Conservation (phyloP, 2,113 vertebrate genomes). For the Amphiprion ocellaris region DNA sequence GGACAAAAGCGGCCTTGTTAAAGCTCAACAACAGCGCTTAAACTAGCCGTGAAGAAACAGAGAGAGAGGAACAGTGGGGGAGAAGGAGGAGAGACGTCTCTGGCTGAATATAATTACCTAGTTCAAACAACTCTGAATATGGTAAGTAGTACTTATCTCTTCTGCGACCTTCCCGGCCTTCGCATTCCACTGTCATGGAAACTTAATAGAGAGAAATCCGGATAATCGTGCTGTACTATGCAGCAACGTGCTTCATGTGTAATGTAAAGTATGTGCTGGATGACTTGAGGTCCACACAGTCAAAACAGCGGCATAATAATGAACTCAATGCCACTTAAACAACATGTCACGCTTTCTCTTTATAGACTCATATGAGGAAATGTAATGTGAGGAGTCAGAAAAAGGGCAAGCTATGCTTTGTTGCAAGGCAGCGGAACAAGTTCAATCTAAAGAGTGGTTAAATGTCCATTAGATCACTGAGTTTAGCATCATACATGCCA, state of each 20-base stretch:
- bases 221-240: constrained; percentile 31
- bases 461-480: constrained; percentile 15
- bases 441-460: not conserved
- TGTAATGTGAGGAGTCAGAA: not conserved
- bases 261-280: constrained; percentile 6
- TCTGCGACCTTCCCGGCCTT: constrained; percentile 61
- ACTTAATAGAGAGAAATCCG: constrained; percentile 60
- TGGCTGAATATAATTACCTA: constrained; percentile 74
- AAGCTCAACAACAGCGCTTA: constrained; percentile 70
- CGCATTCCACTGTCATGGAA: constrained; percentile 69
- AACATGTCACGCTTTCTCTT: constrained; percentile 3
- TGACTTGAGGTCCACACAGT: not conserved
- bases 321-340: not conserved
- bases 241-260: constrained; percentile 12
- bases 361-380: not conserved
- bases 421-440: constrained; percentile 8
- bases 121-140: constrained; percentile 72
- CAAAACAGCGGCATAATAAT: constrained; percentile 21
- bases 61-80: constrained; percentile 49
- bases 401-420: not conserved
- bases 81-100: constrained; percentile 60
- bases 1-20: constrained; percentile 78
- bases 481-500: not conserved
- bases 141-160: constrained; percentile 79
- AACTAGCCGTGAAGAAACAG: constrained; percentile 70